Evolutionary conservation across 1,140 invertebrate species (phyloP).

Genomic region (Drosophila tsacasi): DNA sequence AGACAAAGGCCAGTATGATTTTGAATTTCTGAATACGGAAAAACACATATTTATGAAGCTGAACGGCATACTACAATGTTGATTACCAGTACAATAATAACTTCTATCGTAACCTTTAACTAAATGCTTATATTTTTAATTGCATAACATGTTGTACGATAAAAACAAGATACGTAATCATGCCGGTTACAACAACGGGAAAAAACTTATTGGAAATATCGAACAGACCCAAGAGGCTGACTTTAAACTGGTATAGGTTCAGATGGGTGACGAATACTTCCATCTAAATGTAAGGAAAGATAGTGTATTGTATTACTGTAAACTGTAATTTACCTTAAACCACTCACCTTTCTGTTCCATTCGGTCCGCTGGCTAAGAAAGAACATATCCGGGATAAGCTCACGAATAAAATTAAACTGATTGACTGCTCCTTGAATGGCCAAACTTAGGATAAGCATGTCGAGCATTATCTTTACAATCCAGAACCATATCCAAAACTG

Average conservation of each 20-base stretch:
- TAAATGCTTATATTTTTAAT: constrained; percentile 1
- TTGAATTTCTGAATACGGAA: not conserved
- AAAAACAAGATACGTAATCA: constrained; percentile 49
- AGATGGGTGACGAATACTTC: constrained; percentile 52
- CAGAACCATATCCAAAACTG: not conserved
- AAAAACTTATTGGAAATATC: constrained; percentile 55
- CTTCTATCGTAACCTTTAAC: not conserved
- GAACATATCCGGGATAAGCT: constrained; percentile 45
- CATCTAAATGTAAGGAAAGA: constrained; percentile 22
- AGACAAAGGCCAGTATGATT: not conserved
- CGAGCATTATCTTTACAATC: constrained; percentile 26
- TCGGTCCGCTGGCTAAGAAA: constrained; percentile 21
- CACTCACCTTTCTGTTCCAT: constrained; percentile 46
- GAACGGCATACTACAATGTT: too few species aligned
- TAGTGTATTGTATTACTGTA: not conserved
- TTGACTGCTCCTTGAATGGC: constrained; percentile 23
- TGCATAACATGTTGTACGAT: constrained; percentile 43
- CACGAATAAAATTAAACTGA: constrained; percentile 20
- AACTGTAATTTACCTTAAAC: not conserved
- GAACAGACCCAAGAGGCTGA: constrained; percentile 39
- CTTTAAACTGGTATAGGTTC: constrained; percentile 43
- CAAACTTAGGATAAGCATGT: constrained; percentile 41
- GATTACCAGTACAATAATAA: too few species aligned
- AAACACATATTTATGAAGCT: too few species aligned
- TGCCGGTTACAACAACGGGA: constrained; percentile 31